Conservation (phyloP, 2,797 vertebrate genomes). For the Syndactyla subalaris region DNA sequence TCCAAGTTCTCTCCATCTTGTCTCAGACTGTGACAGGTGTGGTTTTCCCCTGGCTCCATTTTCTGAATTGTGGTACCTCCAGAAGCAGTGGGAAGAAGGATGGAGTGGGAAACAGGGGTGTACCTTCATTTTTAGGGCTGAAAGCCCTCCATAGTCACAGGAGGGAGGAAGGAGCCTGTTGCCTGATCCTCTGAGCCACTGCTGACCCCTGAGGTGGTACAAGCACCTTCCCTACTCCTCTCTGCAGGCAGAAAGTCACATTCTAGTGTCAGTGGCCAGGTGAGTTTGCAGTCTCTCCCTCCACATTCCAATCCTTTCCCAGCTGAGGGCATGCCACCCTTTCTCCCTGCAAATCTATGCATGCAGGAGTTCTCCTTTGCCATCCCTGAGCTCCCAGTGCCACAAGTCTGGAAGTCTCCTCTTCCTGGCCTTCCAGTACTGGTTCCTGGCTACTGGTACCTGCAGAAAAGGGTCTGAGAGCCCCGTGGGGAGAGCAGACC, state of each 20-base stretch:
- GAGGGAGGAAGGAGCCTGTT: background rate
- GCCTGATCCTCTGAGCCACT: background rate
- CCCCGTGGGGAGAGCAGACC: accelerated
- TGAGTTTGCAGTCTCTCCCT: background rate
- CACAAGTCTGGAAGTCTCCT: background rate
- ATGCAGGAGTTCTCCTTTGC: background rate
- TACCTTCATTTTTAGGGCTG: background rate
- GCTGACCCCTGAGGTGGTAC: background rate
- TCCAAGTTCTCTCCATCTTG: slow-evolving; percentile 75
- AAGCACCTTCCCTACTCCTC: background rate
- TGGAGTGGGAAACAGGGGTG: background rate
- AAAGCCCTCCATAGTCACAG: background rate
- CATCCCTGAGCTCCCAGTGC: background rate
- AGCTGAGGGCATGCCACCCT: background rate
- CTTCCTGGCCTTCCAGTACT: background rate
- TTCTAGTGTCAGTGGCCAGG: background rate
- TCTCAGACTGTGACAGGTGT: slow-evolving; percentile 67
- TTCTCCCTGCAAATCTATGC: background rate
- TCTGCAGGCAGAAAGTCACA: background rate
- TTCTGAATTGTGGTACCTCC: slow-evolving; percentile 53
- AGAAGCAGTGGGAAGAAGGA: background rate
- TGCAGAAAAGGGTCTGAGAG: background rate
- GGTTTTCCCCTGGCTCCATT: slow-evolving; percentile 77
- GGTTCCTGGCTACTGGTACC: background rate
- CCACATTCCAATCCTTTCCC: background rate